Conservation (phyloP, 2,797 vertebrate genomes). For the Gadopsis marmoratus region DNA sequence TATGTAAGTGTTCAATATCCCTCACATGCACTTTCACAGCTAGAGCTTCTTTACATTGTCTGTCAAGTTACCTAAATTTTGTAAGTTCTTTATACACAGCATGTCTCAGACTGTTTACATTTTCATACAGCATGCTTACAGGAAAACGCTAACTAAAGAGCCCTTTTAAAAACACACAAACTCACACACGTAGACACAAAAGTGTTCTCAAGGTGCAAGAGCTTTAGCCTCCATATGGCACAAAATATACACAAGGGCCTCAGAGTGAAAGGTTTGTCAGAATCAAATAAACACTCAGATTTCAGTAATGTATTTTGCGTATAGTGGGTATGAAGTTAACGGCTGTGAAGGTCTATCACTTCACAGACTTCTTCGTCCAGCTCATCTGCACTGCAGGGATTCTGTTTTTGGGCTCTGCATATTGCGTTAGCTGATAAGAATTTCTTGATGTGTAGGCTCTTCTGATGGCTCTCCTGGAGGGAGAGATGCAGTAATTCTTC, state of each 20-base stretch:
- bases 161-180: conserved; percentile 23
- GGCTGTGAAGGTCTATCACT: conserved; percentile 5
- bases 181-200: conserved; percentile 29
- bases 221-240: conserved; percentile 16
- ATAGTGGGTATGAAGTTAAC: background rate
- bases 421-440: conserved; percentile 34
- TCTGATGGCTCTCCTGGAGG: conserved; percentile 30
- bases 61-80: background rate
- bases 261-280: conserved; percentile 31
- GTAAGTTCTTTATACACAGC: background rate
- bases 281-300: conserved; percentile 48
- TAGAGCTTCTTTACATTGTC: background rate
- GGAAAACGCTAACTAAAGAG: conserved; percentile 42
- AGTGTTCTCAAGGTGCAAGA: conserved; percentile 24
- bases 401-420: background rate
- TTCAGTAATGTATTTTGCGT: background rate
- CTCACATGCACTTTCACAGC: background rate
- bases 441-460: conserved; percentile 33
- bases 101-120: conserved; percentile 70
- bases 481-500: conserved; percentile 19
- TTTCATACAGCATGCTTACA: conserved; percentile 75
- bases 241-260: conserved; percentile 25
- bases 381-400: background rate
- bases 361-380: background rate
- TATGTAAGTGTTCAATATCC: conserved; percentile 90